Evolutionary conservation across 2,888 invertebrate genomes (phyloP).

Genomic region (Athalia cordata): DNA sequence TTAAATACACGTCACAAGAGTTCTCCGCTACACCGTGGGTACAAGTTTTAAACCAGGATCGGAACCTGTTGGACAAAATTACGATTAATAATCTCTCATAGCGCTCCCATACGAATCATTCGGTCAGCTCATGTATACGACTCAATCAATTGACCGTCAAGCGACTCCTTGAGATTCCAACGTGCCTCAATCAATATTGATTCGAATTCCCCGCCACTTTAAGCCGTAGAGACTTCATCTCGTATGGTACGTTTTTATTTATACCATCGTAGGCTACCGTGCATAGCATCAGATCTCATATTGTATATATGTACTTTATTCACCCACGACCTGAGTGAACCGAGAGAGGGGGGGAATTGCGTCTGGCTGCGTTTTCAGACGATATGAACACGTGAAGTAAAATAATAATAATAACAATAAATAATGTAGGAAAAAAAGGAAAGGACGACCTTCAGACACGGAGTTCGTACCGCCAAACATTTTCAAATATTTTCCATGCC

Average conservation of each 20-base stretch:
- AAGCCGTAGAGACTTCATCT: conserved; percentile 17
- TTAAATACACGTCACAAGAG: too few relatives aligned
- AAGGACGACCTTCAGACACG: conserved; percentile 26
- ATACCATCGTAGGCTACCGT: too few relatives aligned
- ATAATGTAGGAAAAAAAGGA: neutral
- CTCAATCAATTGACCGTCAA: conserved; percentile 11
- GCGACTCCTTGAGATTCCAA: conserved; percentile 22
- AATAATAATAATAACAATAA: conserved; percentile 8
- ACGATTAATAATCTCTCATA: conserved; percentile 14
- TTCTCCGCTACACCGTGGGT: too few relatives aligned
- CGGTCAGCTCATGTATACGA: conserved; percentile 12
- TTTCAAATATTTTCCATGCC: conserved; percentile 24
- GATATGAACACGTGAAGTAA: neutral
- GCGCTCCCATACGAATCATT: neutral
- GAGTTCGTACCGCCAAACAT: conserved; percentile 6
- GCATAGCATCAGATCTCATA: too few relatives aligned
- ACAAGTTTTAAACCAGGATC: neutral
- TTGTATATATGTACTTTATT: neutral
- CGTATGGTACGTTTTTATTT: neutral
- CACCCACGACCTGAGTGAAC: neutral
- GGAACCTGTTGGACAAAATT: neutral
- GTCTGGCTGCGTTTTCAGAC: conserved; percentile 8
- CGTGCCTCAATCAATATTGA: conserved; percentile 24
- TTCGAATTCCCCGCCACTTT: conserved; percentile 37
- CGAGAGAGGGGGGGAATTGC: neutral